Conservation (phyloP, 1,140 invertebrate genomes). For the Glomeris maerens region DNA sequence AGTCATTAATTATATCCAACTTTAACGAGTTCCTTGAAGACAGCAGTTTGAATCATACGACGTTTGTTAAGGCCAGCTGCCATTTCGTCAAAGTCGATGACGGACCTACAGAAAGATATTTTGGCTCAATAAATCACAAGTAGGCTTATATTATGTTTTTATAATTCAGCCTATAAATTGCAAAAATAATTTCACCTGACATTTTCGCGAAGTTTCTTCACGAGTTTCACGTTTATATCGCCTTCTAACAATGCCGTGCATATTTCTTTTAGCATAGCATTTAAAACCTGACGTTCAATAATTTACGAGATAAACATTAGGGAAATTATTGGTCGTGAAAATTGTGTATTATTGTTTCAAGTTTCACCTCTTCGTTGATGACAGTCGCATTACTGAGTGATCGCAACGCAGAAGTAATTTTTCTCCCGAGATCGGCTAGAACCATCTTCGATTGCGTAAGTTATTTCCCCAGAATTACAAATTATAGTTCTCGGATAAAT, state of each 20-base stretch:
- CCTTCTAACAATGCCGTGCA: conserved; percentile 93
- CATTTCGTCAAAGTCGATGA: conserved; percentile 99
- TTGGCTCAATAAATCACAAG: conserved; percentile 12
- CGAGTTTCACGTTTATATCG: conserved; percentile 95
- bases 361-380: conserved; percentile 89
- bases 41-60: conserved; percentile 96
- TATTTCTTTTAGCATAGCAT: conserved; percentile 99
- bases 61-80: conserved; percentile 96
- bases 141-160: background rate
- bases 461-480: no score
- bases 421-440: conserved; percentile 97
- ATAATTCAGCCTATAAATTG: conserved; percentile 9
- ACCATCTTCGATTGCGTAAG: conserved; percentile 83
- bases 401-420: conserved; percentile 94
- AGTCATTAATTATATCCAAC: conserved; percentile 33
- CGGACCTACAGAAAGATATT: conserved; percentile 37
- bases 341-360: conserved; percentile 10
- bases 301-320: conserved; percentile 2
- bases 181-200: conserved; percentile 45
- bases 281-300: conserved; percentile 58
- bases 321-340: conserved; percentile 24
- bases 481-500: no score
- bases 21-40: conserved; percentile 97
- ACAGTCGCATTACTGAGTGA: conserved; percentile 96
- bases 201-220: conserved; percentile 95